Evolutionary conservation across 2,888 invertebrate genomes (phyloP).

Genomic region (Timema podura): DNA sequence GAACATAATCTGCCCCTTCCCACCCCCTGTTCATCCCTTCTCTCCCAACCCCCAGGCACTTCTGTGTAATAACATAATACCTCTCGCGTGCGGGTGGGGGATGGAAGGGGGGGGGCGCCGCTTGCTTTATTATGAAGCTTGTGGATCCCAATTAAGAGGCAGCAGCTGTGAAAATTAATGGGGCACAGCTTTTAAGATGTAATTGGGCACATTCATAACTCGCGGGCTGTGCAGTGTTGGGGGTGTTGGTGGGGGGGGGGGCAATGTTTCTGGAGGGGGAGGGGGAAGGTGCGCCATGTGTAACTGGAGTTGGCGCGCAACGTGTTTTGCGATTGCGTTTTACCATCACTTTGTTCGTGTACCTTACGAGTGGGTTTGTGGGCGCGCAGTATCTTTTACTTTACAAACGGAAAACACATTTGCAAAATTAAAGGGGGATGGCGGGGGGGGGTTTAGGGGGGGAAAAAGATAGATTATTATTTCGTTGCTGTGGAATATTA

Average conservation of each 20-base stretch:
- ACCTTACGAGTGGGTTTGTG: too few relatives aligned
- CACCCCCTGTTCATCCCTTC: slow-evolving; percentile 17
- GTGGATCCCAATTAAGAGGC: slow-evolving; percentile 58
- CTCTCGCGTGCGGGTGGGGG: slow-evolving; percentile 15
- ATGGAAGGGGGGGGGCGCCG: slow-evolving; percentile 14
- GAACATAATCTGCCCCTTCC: slow-evolving; percentile 22
- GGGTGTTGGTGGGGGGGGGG: slow-evolving; percentile 2
- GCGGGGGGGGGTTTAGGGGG: too few relatives aligned
- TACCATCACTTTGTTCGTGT: too few relatives aligned
- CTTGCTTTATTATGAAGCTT: slow-evolving; percentile 53
- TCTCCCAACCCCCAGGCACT: slow-evolving; percentile 16
- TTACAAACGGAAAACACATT: too few relatives aligned
- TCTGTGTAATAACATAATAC: slow-evolving; percentile 26
- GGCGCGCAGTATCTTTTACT: too few relatives aligned
- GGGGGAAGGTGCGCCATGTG: neutral
- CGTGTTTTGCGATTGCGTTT: too few relatives aligned
- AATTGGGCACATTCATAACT: slow-evolving; percentile 61
- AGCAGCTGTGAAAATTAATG: slow-evolving; percentile 62
- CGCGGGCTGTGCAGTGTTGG: too few relatives aligned
- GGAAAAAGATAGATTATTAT: too few relatives aligned
- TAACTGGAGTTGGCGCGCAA: too few relatives aligned
- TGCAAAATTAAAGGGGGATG: too few relatives aligned
- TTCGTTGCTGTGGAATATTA: too few relatives aligned
- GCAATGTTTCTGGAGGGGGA: slow-evolving; percentile 1
- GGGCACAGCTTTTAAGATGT: slow-evolving; percentile 61